Base-by-base conservation (phyloP, 2,888 invertebrate genomes). In the Dromius quadrimaculatus region DNA sequence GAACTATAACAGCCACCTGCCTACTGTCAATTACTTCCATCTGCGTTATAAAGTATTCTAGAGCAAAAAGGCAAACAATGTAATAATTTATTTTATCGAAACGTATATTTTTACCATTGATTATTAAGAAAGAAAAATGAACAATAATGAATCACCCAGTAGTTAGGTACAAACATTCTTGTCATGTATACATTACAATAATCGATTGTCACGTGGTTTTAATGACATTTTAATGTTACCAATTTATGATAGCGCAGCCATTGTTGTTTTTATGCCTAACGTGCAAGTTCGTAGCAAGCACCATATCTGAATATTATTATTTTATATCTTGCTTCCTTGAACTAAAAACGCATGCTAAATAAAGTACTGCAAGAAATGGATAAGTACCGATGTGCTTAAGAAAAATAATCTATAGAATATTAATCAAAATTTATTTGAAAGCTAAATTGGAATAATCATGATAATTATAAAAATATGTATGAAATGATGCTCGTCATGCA, bases 221-320 rank as follows among this genome's bases (percentile, higher is more conserved):
- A 70, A 70, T 62, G 69, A 70, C 69, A 70, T 62, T 70, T 70
- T 70, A 70, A 70, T 70, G 69, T 70, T 32, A 22, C 43, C 59
- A 34, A 68, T 68, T 61, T 34, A 59, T 57, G 43, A 68, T 59
- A 45, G 36, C 15, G 2, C 28, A 28, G 17, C 23, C 61, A 70
- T 68, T 57, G 41, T 68, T 28, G 23, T 57, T 68, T 43, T 45
- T 57, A 41, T 68, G 22, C 19, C 36, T 54, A 28, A 11, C 28
- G 50, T n/a, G n/a, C n/a, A n/a, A n/a, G n/a, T 54, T 13, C 11
- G 28, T 23, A 54, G 50, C 50, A 54, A 28, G 28, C 19, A 36
- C 20, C 36, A 19, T 11, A n/a, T 34, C 19, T 34, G 19, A 59
- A 59, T 36, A 36, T 36, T 59, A 20, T 59, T 59, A 59, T 59